Percentiles rank a stretch among this genome's conserved stretches.
phyloP scores from a whole-genome alignment of 2,888 invertebrate species.

The Lutraria lutraria region DNA sequence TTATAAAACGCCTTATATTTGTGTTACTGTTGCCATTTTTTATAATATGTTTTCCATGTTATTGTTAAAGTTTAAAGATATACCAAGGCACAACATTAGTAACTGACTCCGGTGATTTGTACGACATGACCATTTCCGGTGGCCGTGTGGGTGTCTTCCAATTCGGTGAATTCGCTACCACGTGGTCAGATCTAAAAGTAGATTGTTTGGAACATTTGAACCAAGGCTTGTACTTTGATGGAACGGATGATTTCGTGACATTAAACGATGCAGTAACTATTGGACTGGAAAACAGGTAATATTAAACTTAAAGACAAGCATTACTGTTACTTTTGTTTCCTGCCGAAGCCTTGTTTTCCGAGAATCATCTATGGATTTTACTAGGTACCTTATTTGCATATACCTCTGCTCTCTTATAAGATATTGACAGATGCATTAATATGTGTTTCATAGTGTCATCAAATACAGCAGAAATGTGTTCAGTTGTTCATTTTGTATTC shows the following conservation, averaged over 20 bases:
- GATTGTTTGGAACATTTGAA: conserved; percentile 75
- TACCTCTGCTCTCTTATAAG: too few species aligned
- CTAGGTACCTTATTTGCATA: too few species aligned
- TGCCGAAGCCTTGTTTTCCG: too few species aligned
- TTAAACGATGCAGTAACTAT: conserved; percentile 70
- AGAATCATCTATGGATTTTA: too few species aligned
- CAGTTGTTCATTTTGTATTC: too few species aligned
- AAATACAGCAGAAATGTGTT: too few species aligned
- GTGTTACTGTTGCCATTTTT: too few species aligned
- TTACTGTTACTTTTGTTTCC: too few species aligned
- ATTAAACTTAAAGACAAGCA: background rate
- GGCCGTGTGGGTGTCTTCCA: conserved; percentile 80
- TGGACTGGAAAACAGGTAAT: conserved; percentile 73
- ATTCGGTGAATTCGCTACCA: conserved; percentile 73
- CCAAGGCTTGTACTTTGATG: conserved; percentile 78
- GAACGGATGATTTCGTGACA: conserved; percentile 74
- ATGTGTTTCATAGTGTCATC: too few species aligned
- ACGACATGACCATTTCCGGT: conserved; percentile 78
- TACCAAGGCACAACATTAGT: conserved; percentile 70
- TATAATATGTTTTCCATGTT: background rate
- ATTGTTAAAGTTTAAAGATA: conserved; percentile 69
- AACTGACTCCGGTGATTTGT: conserved; percentile 78
- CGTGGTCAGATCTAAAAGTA: conserved; percentile 78
- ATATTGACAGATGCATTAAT: too few species aligned
- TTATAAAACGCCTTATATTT: too few species aligned